A percentile compares a stretch with the other conserved stretches of the same genome.
phyloP scores from a whole-genome alignment of 2,888 invertebrate species.

The Phrixothrix hirtus region DNA sequence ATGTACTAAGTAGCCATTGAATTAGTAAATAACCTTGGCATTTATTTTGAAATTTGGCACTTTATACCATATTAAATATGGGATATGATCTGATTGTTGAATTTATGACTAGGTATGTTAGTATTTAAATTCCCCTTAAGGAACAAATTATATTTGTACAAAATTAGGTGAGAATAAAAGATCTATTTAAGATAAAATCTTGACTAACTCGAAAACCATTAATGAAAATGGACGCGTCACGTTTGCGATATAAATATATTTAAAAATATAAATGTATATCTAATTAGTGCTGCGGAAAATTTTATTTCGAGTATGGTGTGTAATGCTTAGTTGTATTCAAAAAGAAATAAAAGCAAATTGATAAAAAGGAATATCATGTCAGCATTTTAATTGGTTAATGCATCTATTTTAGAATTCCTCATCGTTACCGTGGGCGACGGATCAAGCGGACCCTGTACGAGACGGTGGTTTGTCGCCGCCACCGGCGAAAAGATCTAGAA shows the following conservation, averaged over 20 bases:
- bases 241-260: no score
- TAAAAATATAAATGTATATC: no score
- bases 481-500: slow-evolving; percentile 72
- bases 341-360: no score
- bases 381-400: not conserved
- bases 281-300: no score
- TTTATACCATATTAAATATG: slow-evolving; percentile 6
- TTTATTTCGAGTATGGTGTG: no score
- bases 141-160: no score
- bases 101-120: not conserved
- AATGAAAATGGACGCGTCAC: no score
- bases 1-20: slow-evolving; percentile 16
- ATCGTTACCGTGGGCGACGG: slow-evolving; percentile 66
- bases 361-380: no score
- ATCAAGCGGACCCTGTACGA: slow-evolving; percentile 52
- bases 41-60: slow-evolving; percentile 12
- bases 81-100: slow-evolving; percentile 3
- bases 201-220: no score
- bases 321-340: no score
- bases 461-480: slow-evolving; percentile 65
- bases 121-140: slow-evolving; percentile 1
- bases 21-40: slow-evolving; percentile 19
- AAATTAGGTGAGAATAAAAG: no score
- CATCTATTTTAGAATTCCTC: slow-evolving; percentile 59
- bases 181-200: no score